Evolutionary conservation across 2,797 vertebrate species (phyloP).

Genomic region (Astyanax mexicanus): DNA sequence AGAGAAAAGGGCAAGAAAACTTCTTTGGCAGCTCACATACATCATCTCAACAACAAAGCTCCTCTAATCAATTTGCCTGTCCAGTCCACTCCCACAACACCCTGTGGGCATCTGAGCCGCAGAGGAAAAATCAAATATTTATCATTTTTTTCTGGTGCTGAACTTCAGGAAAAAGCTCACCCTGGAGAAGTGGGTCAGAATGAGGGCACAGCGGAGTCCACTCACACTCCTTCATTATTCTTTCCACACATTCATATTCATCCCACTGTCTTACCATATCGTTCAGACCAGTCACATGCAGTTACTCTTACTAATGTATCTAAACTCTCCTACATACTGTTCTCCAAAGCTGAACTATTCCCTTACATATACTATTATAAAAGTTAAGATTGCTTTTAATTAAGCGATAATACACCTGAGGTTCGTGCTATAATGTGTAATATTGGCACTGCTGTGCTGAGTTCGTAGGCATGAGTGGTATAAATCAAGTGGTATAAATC

Average conservation of each 20-base stretch:
- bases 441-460: too few species aligned
- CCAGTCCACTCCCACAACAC: constrained; percentile 56
- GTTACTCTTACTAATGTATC: too few species aligned
- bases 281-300: neutral
- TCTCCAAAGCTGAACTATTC: too few species aligned
- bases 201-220: constrained; percentile 42
- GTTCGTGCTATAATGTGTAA: too few species aligned
- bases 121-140: constrained; percentile 56
- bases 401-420: too few species aligned
- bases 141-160: constrained; percentile 50
- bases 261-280: neutral
- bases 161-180: constrained; percentile 54
- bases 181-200: constrained; percentile 54
- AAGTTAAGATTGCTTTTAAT: too few species aligned
- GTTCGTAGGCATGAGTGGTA: too few species aligned
- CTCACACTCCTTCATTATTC: constrained; percentile 26
- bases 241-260: constrained; percentile 28
- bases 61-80: constrained; percentile 66
- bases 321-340: too few species aligned
- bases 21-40: constrained; percentile 65
- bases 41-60: constrained; percentile 65
- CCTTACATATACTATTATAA: neutral
- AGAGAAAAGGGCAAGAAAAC: constrained; percentile 60
- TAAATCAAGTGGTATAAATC: too few species aligned
- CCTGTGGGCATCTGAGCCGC: constrained; percentile 43